These are phyloP conservation scores for Rhineura floridana DNA, from an alignment of 2,113 vertebrate genomes.

Conservation along the genomic window DNA sequence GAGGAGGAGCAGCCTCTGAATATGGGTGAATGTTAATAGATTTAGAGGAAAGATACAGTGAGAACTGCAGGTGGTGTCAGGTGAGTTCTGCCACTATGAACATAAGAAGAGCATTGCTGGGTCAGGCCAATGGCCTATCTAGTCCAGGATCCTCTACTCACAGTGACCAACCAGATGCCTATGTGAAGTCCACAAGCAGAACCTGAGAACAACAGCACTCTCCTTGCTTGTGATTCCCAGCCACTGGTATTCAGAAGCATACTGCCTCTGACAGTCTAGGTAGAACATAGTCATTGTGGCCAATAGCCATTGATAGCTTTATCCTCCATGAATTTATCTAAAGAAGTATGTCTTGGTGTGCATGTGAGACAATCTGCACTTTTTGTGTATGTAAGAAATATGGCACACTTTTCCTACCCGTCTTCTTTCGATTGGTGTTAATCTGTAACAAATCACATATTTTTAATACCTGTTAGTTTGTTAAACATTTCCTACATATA, in stretches of 20 bases:
- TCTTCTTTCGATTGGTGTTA: neutral
- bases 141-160: no score
- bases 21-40: neutral
- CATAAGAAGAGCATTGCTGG: neutral
- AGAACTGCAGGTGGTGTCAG: neutral
- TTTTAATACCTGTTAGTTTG: neutral
- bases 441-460: neutral
- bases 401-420: neutral
- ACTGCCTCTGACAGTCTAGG: no score
- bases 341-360: no score
- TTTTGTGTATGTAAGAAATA: neutral
- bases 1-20: neutral
- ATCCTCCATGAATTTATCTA: no score
- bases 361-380: neutral
- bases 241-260: no score
- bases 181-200: no score
- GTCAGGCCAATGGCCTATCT: no score
- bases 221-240: no score
- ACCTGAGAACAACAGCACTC: no score
- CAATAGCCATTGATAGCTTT: no score
- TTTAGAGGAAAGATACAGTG: neutral
- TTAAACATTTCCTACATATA: neutral
- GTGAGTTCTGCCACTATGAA: neutral
- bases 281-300: no score
- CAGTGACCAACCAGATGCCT: no score